These are phyloP conservation scores for Vulpes vulpes DNA, from an alignment of 2,113 vertebrate genomes.

Conservation along the genomic window DNA sequence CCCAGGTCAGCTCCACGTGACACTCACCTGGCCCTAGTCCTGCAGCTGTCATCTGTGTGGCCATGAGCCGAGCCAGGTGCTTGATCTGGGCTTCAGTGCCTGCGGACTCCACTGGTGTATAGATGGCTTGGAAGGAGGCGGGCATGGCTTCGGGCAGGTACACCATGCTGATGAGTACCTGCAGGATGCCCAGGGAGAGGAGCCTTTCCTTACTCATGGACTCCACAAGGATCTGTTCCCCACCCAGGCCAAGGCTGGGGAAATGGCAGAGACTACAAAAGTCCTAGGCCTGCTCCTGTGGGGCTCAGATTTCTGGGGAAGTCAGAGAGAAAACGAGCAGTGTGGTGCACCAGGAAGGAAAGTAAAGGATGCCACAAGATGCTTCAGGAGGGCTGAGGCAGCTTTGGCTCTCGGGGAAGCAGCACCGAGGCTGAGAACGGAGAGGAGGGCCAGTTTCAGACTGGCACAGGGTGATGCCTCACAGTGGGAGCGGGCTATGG, in stretches of 20 bases:
- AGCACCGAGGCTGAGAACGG: not conserved
- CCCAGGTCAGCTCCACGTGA: accelerated
- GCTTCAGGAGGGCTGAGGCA: not conserved
- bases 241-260: not conserved
- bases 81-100: conserved; percentile 97
- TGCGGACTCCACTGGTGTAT: conserved; percentile 97
- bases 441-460: not conserved
- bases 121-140: conserved; percentile 97
- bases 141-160: conserved; percentile 98
- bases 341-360: accelerated
- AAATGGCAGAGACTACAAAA: not conserved
- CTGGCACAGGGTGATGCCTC: not conserved
- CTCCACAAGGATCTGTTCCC: accelerated
- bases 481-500: accelerated
- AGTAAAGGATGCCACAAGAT: not conserved
- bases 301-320: not conserved
- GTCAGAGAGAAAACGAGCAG: not conserved
- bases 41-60: conserved; percentile 94
- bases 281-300: not conserved
- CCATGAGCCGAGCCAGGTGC: conserved; percentile 94
- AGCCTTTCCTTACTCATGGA: not conserved
- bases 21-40: conserved; percentile 92
- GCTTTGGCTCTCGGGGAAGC: not conserved
- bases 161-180: conserved; percentile 99
- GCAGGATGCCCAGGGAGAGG: not conserved